Evolutionary conservation across 1,140 invertebrate genomes (phyloP).

Genomic region (Ladona fulva): DNA sequence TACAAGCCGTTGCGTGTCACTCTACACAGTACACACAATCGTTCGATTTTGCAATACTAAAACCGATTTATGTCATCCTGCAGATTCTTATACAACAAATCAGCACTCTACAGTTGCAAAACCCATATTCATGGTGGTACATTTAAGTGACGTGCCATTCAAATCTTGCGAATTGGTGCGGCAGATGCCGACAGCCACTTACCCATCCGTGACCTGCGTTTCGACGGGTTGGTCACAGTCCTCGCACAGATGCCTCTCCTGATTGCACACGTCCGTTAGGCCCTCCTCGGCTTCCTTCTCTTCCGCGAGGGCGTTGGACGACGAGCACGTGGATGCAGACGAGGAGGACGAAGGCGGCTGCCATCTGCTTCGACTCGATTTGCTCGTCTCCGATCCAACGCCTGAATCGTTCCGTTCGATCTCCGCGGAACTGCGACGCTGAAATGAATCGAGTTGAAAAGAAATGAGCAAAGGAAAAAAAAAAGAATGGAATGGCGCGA

Average conservation of each 20-base stretch:
- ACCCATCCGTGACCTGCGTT: constrained; percentile 52
- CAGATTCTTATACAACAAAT: too few relatives aligned
- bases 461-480: too few relatives aligned
- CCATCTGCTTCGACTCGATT: constrained; percentile 66
- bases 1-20: too few relatives aligned
- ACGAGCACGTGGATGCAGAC: constrained; percentile 13
- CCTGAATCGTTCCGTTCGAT: constrained; percentile 88
- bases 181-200: constrained; percentile 12
- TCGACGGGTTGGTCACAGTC: constrained; percentile 67
- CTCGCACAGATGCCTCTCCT: constrained; percentile 53
- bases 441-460: background rate
- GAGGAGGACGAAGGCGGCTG: constrained; percentile 33
- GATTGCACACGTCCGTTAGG: too few relatives aligned
- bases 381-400: constrained; percentile 85
- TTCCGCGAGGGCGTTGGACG: constrained; percentile 17
- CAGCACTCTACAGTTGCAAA: too few relatives aligned
- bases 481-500: too few relatives aligned
- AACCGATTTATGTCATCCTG: too few relatives aligned
- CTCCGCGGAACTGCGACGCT: constrained; percentile 40
- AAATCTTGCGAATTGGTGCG: background rate
- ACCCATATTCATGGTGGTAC: too few relatives aligned
- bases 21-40: too few relatives aligned
- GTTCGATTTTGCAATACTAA: too few relatives aligned
- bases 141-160: too few relatives aligned
- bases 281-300: background rate